These are phyloP conservation scores for Entomyzon cyanotis DNA, from an alignment of 2,113 vertebrate species.

Conservation along the genomic window DNA sequence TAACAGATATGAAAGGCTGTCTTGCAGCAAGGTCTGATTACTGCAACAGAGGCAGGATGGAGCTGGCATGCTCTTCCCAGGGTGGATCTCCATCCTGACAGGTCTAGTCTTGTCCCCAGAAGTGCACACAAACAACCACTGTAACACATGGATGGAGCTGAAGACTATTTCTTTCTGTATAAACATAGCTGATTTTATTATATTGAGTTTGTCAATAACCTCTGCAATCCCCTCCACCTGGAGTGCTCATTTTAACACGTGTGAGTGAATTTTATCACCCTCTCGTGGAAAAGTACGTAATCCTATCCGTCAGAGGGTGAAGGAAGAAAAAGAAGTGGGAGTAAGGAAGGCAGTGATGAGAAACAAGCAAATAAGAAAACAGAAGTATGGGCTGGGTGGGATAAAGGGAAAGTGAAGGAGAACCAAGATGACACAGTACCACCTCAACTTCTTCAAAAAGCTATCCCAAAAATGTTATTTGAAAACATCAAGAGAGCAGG, in stretches of 20 bases:
- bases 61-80: neutral
- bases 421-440: neutral
- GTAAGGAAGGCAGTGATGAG: neutral
- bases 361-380: neutral
- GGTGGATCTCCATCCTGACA: constrained; percentile 8
- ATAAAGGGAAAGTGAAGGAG: neutral
- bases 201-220: neutral
- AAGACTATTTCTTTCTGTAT: neutral
- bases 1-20: neutral
- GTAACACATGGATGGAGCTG: neutral
- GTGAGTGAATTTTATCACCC: constrained; percentile 41
- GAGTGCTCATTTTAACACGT: neutral
- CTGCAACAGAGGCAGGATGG: neutral
- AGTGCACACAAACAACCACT: neutral
- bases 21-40: neutral
- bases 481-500: neutral
- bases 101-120: constrained; percentile 9
- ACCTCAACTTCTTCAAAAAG: neutral
- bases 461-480: neutral
- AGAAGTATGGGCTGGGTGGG: neutral
- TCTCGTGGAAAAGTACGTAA: constrained; percentile 49
- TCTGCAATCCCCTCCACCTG: neutral
- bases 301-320: neutral
- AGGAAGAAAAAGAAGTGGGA: neutral
- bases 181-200: neutral